Conservation (phyloP, 2,113 vertebrate species). For the Erinaceus europaeus region DNA sequence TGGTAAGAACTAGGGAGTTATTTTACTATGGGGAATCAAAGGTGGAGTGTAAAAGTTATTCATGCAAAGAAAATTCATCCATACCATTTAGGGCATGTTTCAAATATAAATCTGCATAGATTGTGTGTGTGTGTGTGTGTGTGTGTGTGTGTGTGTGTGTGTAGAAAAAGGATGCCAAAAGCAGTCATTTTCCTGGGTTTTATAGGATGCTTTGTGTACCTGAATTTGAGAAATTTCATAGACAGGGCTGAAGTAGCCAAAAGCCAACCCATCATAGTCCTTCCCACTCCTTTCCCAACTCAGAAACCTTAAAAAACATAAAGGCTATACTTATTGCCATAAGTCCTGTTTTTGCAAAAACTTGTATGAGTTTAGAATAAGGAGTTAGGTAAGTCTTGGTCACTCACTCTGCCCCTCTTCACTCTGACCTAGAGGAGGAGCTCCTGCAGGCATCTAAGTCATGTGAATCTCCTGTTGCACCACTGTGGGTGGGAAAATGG, state of each 20-base stretch:
- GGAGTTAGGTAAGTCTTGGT: background rate
- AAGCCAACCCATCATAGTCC: background rate
- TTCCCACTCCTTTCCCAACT: background rate
- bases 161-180: conserved; percentile 7
- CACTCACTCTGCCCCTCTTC: background rate
- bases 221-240: conserved; percentile 22
- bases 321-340: conserved; percentile 25
- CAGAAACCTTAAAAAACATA: conserved; percentile 6
- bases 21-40: conserved; percentile 48
- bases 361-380: background rate
- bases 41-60: background rate
- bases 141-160: background rate
- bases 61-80: conserved; percentile 11
- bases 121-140: background rate
- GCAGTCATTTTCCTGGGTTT: conserved; percentile 29
- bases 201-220: conserved; percentile 14
- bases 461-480: conserved; percentile 38
- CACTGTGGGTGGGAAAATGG: conserved; percentile 40
- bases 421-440: conserved; percentile 46
- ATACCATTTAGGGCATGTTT: background rate
- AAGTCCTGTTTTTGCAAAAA: background rate
- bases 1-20: too few species aligned
- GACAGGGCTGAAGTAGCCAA: background rate
- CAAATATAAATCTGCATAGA: conserved; percentile 8
- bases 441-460: conserved; percentile 1